phyloP scores from a whole-genome alignment of 1,140 invertebrate genomes.

The Cotesia typhae region DNA sequence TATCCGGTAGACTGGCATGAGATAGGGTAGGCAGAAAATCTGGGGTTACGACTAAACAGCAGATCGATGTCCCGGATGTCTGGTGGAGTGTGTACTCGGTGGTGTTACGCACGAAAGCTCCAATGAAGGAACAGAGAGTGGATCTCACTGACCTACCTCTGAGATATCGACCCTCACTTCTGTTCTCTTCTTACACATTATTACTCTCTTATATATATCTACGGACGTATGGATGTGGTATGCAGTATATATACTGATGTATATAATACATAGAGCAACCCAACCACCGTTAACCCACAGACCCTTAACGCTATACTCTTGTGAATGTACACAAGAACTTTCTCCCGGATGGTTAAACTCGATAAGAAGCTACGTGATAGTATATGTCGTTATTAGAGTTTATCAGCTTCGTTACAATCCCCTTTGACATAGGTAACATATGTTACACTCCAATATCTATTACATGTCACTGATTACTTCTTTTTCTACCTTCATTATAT shows the following conservation, averaged over 20 bases:
- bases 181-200: constrained; percentile 5
- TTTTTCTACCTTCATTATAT: not conserved
- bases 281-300: constrained; percentile 29
- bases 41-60: constrained; percentile 24
- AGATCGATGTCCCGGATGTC: constrained; percentile 41
- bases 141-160: constrained; percentile 34
- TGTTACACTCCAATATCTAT: not conserved
- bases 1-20: too few relatives aligned
- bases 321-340: constrained; percentile 16
- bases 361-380: constrained; percentile 35
- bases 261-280: too few relatives aligned
- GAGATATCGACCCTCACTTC: constrained; percentile 26
- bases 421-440: constrained; percentile 27
- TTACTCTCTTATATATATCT: not conserved
- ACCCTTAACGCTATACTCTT: constrained; percentile 26
- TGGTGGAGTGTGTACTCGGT: constrained; percentile 32
- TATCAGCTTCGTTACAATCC: constrained; percentile 27
- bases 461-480: not conserved
- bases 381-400: constrained; percentile 23
- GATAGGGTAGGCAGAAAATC: not conserved
- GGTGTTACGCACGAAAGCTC: constrained; percentile 26
- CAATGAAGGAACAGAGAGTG: constrained; percentile 14
- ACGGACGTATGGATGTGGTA: not conserved
- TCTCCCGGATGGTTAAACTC: constrained; percentile 28
- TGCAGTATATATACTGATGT: not conserved